Conservation (phyloP, 2,797 vertebrate species). For the Lepidocolaptes lacrymiger region DNA sequence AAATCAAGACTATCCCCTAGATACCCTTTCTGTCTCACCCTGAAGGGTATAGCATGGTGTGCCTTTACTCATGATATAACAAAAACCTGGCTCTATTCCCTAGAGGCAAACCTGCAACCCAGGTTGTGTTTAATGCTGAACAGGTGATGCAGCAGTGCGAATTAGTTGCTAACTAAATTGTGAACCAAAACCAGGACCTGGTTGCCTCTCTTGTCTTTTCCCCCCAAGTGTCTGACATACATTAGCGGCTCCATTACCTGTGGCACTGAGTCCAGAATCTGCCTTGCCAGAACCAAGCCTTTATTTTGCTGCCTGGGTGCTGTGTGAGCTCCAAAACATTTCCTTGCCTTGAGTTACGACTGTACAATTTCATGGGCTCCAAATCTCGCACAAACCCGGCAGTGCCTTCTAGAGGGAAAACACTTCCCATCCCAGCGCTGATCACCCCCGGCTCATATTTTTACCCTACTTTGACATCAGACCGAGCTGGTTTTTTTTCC, state of each 20-base stretch:
- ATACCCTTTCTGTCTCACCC: background rate
- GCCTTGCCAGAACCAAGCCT: background rate
- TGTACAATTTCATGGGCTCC: background rate
- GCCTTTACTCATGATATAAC: background rate
- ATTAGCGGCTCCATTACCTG: background rate
- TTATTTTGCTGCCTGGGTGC: background rate
- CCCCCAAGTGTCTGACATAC: background rate
- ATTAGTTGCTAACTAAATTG: background rate
- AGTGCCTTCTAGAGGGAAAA: background rate
- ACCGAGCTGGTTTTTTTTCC: background rate
- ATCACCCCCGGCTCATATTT: background rate
- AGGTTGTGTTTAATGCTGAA: background rate
- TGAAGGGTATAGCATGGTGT: background rate
- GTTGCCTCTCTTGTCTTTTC: background rate
- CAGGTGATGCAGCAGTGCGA: background rate
- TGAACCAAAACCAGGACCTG: background rate
- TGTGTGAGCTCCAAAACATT: background rate
- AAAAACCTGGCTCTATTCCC: background rate
- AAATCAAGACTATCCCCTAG: background rate
- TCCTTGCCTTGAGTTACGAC: background rate
- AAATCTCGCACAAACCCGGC: background rate
- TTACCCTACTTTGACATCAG: background rate
- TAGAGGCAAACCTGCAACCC: background rate
- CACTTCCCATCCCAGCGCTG: background rate
- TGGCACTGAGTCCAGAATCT: background rate